A percentile compares a stretch with the other conserved stretches of the same genome.
Conservation (phyloP, 2,888 invertebrate species). For the Galerucella pusilla region DNA sequence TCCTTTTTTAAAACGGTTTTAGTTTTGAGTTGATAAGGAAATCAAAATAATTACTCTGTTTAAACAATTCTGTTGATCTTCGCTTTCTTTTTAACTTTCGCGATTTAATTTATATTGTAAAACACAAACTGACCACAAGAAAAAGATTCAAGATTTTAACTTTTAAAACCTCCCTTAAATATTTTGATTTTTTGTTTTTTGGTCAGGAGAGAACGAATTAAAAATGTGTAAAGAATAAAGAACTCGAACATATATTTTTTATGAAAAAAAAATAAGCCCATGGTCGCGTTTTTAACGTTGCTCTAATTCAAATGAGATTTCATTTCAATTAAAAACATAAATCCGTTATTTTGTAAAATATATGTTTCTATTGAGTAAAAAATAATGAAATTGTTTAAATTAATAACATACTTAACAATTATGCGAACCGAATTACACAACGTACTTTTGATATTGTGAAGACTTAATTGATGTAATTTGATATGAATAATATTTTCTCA, state of each 20-base stretch:
- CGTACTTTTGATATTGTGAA: conserved; percentile 15
- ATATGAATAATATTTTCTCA: conserved; percentile 16
- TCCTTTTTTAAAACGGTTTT: conserved; percentile 19
- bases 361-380: conserved; percentile 3
- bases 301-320: not conserved
- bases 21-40: conserved; percentile 24
- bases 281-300: not conserved
- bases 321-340: not conserved
- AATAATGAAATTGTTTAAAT: conserved; percentile 24
- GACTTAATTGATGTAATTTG: conserved; percentile 13
- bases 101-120: not conserved
- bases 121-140: not conserved
- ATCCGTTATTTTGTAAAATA: not conserved
- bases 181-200: not conserved
- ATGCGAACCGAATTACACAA: conserved; percentile 25
- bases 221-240: too few relatives aligned
- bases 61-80: conserved; percentile 12
- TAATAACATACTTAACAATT: conserved; percentile 21
- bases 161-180: not conserved
- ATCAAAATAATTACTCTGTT: conserved; percentile 27
- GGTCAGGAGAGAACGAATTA: too few relatives aligned
- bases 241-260: too few relatives aligned
- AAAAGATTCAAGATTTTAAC: not conserved
- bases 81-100: conserved; percentile 25
- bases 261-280: not conserved